Evolutionary conservation across 2,113 vertebrate species (phyloP), one percentile per base, ranked within the genome.

Genomic region (Prunella fulvescens): DNA sequence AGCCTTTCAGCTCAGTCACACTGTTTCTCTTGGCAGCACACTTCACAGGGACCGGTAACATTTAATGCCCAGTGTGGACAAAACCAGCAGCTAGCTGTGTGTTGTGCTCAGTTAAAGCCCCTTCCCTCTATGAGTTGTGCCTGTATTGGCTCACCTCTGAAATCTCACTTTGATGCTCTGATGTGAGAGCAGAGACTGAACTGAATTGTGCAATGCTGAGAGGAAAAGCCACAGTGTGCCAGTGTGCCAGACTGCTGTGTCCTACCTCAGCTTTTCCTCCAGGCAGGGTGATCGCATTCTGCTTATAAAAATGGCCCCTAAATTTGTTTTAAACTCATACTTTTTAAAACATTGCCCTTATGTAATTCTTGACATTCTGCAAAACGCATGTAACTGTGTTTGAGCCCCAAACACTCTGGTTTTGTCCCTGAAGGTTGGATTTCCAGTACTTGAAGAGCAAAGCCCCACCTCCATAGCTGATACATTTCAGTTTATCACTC

Each of bases 1-100:
- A 8, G 15, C 39, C 40, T 60, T 53, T n/a, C 40, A 29, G 40
- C 19, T 62, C 80, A 18, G 24, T 9, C 11, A 4, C 7, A 10
- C 9, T 1, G 11, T 58, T 56, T 40, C 19, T 60, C 19, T 26
- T 40, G 12, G 56, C 39, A 85, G 35, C 19, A 12, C 4, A 2
- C 47, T 47, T n/a, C 57, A 16, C 45, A 33, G 62, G 56, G 35
- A 60, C 26, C 2, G 2, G 1, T 8, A 16, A 25, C 22, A 11
- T 18, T 14, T 4, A 8, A 19, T 1, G 1, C 58, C 33, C 1
- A 1, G 0, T 5, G 54, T 14, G 65, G 29, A 15, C 61, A 51
- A 48, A 74, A 12, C 19, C 42, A 19, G 20, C 25, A 47, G 23
- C 44, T 28, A 47, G 23, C 44, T 28, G 42, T 29, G 10, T 13